phyloP scores from a whole-genome alignment of 2,797 vertebrate genomes.

The Enteromius trimaculatus region DNA sequence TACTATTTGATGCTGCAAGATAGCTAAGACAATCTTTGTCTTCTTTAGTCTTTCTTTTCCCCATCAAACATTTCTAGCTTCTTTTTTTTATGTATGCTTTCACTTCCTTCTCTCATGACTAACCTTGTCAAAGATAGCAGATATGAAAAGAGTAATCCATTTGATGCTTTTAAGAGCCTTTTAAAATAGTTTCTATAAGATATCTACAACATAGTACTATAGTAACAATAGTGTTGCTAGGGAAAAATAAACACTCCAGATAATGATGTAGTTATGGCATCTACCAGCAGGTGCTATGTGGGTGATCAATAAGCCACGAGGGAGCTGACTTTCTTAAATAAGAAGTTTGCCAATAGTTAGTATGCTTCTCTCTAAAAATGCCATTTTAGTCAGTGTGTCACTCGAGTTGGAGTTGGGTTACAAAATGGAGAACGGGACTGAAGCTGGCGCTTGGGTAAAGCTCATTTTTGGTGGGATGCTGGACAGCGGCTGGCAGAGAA shows the following conservation, averaged over 20 bases:
- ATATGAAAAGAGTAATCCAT: background rate
- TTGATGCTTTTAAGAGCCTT: background rate
- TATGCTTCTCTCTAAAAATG: constrained; percentile 8
- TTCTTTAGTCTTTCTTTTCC: background rate
- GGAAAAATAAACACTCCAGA: background rate
- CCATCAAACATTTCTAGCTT: background rate
- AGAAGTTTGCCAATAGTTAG: background rate
- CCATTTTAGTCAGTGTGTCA: constrained; percentile 21
- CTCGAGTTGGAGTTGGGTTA: constrained; percentile 15
- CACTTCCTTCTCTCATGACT: background rate
- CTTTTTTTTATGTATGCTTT: background rate
- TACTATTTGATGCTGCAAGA: background rate
- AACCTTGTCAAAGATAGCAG: background rate
- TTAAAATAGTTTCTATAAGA: background rate
- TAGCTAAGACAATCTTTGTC: background rate
- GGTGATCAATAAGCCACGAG: background rate
- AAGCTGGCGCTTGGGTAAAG: background rate
- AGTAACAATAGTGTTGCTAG: background rate
- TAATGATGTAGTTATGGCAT: background rate
- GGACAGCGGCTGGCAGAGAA: constrained; percentile 32
- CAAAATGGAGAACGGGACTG: constrained; percentile 16
- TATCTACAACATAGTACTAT: background rate
- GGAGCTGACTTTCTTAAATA: background rate
- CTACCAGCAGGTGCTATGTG: background rate
- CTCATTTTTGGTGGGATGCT: constrained; percentile 30